phyloP scores from a whole-genome alignment of 1,140 invertebrate genomes.

The Drosophila willistoni region DNA sequence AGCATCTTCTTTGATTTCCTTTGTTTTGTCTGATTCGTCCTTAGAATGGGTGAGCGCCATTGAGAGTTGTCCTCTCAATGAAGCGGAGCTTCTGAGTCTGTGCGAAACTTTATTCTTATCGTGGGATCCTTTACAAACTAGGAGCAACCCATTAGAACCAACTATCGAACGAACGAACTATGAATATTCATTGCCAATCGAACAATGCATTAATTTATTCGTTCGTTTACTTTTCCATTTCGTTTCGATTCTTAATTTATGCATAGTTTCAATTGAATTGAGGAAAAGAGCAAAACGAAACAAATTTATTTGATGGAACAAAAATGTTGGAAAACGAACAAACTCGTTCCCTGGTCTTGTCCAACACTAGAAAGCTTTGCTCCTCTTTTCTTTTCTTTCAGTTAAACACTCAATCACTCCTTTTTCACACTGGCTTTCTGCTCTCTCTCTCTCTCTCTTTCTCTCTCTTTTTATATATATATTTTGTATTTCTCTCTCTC shows the following conservation, averaged over 20 bases:
- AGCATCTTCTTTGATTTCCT: slow-evolving; percentile 34
- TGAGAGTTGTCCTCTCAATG: not conserved
- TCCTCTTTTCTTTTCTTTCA: slow-evolving; percentile 28
- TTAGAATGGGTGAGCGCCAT: slow-evolving; percentile 12
- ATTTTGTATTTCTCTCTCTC: slow-evolving; percentile 24
- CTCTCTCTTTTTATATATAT: slow-evolving; percentile 30
- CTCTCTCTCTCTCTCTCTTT: slow-evolving; percentile 29
- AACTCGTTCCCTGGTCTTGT: not conserved
- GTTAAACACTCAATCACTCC: slow-evolving; percentile 47
- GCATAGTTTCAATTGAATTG: too few relatives aligned
- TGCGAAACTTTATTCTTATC: not conserved
- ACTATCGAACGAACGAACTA: not conserved
- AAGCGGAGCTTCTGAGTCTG: not conserved
- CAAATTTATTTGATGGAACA: too few relatives aligned
- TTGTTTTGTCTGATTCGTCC: slow-evolving; percentile 33
- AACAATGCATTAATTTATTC: too few relatives aligned
- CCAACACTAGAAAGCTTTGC: slow-evolving; percentile 1
- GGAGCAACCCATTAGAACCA: too few relatives aligned
- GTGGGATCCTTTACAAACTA: too few relatives aligned
- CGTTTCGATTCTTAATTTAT: too few relatives aligned
- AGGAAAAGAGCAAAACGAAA: too few relatives aligned
- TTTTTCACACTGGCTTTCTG: slow-evolving; percentile 31
- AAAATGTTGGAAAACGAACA: not conserved
- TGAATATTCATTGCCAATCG: not conserved
- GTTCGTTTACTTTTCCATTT: too few relatives aligned